A percentile compares a stretch with the other conserved stretches of the same genome.
Evolutionary conservation across 2,888 invertebrate species (phyloP).

Genomic region (Scrobipalpa costella): DNA sequence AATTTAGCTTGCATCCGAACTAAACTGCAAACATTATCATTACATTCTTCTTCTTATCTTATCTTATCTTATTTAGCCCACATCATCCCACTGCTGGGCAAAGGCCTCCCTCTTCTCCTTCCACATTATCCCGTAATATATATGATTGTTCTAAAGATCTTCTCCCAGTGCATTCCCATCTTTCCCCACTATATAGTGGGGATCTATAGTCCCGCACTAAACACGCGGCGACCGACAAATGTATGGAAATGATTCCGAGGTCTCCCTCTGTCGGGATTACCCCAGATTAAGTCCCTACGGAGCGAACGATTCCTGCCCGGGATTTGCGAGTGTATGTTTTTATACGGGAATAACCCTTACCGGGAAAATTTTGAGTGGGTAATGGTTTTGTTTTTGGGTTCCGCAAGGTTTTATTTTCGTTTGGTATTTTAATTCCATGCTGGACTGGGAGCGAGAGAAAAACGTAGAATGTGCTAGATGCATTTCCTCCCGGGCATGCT

Average conservation of each 20-base stretch:
- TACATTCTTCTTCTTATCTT: too few species aligned
- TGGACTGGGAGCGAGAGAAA: too few species aligned
- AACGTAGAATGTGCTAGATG: too few species aligned
- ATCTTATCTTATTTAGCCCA: too few species aligned
- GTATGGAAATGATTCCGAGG: slow-evolving; percentile 32
- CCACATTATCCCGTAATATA: background rate
- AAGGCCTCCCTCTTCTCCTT: too few species aligned
- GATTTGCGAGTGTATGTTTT: slow-evolving; percentile 14
- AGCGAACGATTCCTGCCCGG: slow-evolving; percentile 1
- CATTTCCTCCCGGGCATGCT: too few species aligned
- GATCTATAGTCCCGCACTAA: slow-evolving; percentile 23
- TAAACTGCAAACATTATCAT: too few species aligned
- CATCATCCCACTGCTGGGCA: too few species aligned
- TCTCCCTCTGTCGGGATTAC: slow-evolving; percentile 19
- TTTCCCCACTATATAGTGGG: slow-evolving; percentile 17
- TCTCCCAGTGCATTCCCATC: background rate
- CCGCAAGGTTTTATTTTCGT: too few species aligned
- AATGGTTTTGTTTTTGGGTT: background rate
- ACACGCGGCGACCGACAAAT: slow-evolving; percentile 31
- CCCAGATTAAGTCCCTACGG: slow-evolving; percentile 4
- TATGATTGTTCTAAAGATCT: background rate
- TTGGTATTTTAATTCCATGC: too few species aligned
- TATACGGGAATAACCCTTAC: background rate
- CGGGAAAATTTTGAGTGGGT: background rate
- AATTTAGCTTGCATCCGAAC: too few species aligned